Evolutionary conservation across 2,888 invertebrate species (phyloP).

Genomic region (Apotomis capreana): DNA sequence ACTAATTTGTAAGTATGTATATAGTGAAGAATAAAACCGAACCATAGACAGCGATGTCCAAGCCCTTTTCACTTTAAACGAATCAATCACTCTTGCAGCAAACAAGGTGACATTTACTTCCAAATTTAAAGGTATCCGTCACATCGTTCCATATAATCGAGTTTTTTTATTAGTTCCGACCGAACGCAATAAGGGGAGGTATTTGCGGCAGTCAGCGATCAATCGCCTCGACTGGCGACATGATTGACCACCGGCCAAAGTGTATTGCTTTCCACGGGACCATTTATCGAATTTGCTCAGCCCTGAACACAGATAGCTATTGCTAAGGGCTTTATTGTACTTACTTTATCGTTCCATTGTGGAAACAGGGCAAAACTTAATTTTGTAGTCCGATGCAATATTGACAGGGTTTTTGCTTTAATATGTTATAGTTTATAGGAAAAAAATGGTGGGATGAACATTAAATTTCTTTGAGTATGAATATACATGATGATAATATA

Average conservation of each 20-base stretch:
- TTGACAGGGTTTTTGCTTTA: too few species aligned
- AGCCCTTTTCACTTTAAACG: neutral
- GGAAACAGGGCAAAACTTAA: neutral
- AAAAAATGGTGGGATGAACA: too few species aligned
- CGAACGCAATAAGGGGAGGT: slow-evolving; percentile 50
- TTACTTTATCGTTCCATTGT: slow-evolving; percentile 43
- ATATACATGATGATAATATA: too few species aligned
- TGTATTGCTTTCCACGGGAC: slow-evolving; percentile 56
- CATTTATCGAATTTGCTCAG: slow-evolving; percentile 55
- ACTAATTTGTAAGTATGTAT: too few species aligned
- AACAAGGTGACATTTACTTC: neutral
- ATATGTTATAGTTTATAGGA: too few species aligned
- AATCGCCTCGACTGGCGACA: slow-evolving; percentile 53
- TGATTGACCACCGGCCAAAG: slow-evolving; percentile 54
- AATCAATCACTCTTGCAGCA: neutral
- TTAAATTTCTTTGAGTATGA: too few species aligned
- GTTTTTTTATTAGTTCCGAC: slow-evolving; percentile 42
- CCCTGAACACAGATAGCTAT: slow-evolving; percentile 52
- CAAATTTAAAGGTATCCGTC: slow-evolving; percentile 10
- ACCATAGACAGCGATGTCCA: too few species aligned
- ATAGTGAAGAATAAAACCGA: too few species aligned
- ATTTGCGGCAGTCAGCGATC: slow-evolving; percentile 46
- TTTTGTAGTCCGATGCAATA: too few species aligned
- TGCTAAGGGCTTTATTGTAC: slow-evolving; percentile 47
- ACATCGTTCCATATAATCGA: slow-evolving; percentile 7